Evolutionary conservation across 2,888 invertebrate genomes (phyloP), one percentile per base, ranked within the genome.

Genomic region (Nycteola revayana): DNA sequence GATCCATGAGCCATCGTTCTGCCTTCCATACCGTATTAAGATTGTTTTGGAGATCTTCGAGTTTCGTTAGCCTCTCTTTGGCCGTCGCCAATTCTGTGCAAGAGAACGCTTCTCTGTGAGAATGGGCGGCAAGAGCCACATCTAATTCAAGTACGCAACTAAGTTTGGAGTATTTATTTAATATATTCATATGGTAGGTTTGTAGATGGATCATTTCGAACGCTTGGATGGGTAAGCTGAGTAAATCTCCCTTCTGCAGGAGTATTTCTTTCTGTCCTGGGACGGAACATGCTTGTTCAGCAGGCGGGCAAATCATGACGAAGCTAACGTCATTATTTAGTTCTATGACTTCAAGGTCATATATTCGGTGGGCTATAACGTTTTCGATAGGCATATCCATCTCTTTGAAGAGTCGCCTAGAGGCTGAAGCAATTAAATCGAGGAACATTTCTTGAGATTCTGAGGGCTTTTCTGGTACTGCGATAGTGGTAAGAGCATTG

Each of bases 1-100:
- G 94, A 68, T 98, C 98, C 92, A 98, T 96, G 9, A 99, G 91
- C 99, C 99, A 99, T 9, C 99, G 92, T 25, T 96, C 94, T 9
- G 94, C 94, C 67, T 97, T 96, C 99, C 99, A 99, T 1, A 96
- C 93, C 0, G 92, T 83, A 64, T 98, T 98, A 26, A 98, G 89
- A 62, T 93, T 95, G 18, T 92, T 89, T 69, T 98, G 98, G 24
- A 98, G 91, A 32, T 96, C 95, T 66, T 95, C 94, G 14, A 99
- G 81, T 62, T 94, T 94, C 0, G 91, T 88, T 23, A 98, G 85
- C 37, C 96, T 92, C 60, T 96, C 95, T 76, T 96, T 97, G 34
- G 98, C 96, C 1, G 93, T 91, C 44, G 94, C 93, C 11, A 98
- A 79, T 75, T 98, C 98, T 2, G 92, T 92, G 32, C 95, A 94